These are phyloP conservation scores for Apoderus coryli DNA, from an alignment of 2,888 invertebrate genomes.

Conservation along the genomic window DNA sequence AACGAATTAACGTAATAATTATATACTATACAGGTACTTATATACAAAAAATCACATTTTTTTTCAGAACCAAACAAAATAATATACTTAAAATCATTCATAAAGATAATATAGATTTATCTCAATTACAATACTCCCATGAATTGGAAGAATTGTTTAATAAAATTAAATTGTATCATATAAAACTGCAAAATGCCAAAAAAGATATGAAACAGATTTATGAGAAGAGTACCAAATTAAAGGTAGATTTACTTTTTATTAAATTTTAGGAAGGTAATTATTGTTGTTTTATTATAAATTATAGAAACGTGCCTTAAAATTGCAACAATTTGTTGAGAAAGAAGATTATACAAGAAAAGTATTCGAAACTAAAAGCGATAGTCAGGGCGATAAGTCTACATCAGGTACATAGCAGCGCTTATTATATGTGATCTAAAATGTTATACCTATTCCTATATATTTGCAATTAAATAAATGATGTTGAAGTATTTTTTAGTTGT, in stretches of 20 bases:
- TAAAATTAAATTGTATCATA: slow-evolving; percentile 18
- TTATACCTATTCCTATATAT: slow-evolving; percentile 2
- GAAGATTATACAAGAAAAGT: too few species aligned
- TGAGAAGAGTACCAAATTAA: slow-evolving; percentile 18
- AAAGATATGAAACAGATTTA: slow-evolving; percentile 19
- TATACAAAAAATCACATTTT: slow-evolving; percentile 1
- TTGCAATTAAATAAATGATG: not conserved
- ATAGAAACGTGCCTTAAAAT: slow-evolving; percentile 15
- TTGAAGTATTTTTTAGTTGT: too few species aligned
- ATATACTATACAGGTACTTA: too few species aligned
- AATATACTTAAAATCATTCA: slow-evolving; percentile 16
- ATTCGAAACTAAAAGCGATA: not conserved
- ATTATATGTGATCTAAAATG: slow-evolving; percentile 2
- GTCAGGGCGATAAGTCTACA: too few species aligned
- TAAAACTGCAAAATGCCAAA: slow-evolving; percentile 17
- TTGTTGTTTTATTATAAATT: slow-evolving; percentile 6
- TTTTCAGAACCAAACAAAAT: slow-evolving; percentile 16
- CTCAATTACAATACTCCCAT: slow-evolving; percentile 16
- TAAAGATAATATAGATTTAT: slow-evolving; percentile 17
- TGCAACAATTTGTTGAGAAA: slow-evolving; percentile 16
- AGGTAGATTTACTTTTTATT: slow-evolving; percentile 10
- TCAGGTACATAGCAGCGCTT: too few species aligned
- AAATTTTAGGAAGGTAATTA: not conserved
- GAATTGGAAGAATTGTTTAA: slow-evolving; percentile 18
- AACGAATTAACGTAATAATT: slow-evolving; percentile 16